These are phyloP conservation scores for Leptestheria dahalacensis DNA, from an alignment of 1,140 invertebrate species.

Conservation along the genomic window DNA sequence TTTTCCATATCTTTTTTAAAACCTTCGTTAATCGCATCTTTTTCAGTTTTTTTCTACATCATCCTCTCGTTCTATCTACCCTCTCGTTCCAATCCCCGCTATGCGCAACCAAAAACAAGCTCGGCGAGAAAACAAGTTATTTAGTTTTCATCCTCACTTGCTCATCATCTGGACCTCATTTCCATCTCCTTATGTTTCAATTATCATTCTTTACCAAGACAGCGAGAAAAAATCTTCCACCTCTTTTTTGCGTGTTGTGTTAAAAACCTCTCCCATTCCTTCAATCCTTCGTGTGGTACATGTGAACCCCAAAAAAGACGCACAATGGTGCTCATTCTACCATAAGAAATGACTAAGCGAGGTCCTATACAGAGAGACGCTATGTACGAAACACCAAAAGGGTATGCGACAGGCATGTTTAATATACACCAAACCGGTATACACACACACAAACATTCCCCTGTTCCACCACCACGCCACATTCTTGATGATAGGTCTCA, in stretches of 20 bases:
- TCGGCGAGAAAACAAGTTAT: not conserved
- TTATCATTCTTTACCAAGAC: not conserved
- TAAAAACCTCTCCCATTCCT: too few relatives aligned
- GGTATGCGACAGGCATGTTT: not conserved
- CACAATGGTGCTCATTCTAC: not conserved
- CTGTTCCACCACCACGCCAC: not conserved
- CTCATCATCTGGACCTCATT: not conserved
- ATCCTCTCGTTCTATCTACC: not conserved
- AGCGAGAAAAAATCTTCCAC: not conserved
- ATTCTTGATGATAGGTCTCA: not conserved
- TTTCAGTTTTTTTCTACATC: not conserved
- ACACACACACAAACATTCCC: not conserved
- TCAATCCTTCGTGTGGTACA: too few relatives aligned
- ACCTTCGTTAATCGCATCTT: not conserved
- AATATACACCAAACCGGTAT: not conserved
- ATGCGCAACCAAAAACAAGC: not conserved
- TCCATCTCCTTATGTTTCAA: not conserved
- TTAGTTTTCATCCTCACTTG: not conserved
- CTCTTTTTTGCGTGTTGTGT: too few relatives aligned
- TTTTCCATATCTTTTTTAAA: not conserved
- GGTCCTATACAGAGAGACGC: too few relatives aligned
- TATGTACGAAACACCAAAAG: not conserved
- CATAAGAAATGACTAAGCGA: not conserved
- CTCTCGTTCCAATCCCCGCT: not conserved
- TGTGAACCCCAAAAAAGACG: too few relatives aligned